These are phyloP conservation scores for Paramisgurnus dabryanus DNA, from an alignment of 2,113 vertebrate genomes.

Conservation along the genomic window DNA sequence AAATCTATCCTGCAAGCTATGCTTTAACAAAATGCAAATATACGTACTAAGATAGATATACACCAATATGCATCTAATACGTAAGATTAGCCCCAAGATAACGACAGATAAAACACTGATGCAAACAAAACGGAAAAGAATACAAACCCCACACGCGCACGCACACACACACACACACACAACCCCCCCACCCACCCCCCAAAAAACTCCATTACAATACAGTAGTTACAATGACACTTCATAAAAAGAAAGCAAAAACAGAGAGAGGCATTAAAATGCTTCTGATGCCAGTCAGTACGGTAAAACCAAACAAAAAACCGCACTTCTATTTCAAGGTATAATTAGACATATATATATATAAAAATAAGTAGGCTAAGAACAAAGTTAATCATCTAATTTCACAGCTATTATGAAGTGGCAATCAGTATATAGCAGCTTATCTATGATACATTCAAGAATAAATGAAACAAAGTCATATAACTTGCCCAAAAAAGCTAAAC, in stretches of 20 bases:
- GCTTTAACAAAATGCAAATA: constrained; percentile 78
- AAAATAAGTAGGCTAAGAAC: constrained; percentile 88
- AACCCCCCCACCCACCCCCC: constrained; percentile 79
- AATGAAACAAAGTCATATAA: constrained; percentile 87
- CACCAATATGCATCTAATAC: constrained; percentile 87
- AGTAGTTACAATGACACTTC: constrained; percentile 98
- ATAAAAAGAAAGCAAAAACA: constrained; percentile 89
- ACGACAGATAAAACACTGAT: constrained; percentile 95
- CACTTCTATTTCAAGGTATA: constrained; percentile 85
- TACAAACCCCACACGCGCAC: constrained; percentile 49
- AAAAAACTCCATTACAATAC: constrained; percentile 88
- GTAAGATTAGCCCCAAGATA: constrained; percentile 86
- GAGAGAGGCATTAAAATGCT: constrained; percentile 75
- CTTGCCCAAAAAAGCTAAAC: constrained; percentile 91
- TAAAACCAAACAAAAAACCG: constrained; percentile 62
- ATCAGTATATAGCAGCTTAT: constrained; percentile 99
- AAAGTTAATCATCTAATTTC: constrained; percentile 96
- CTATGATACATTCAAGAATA: constrained; percentile 99
- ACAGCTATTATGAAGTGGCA: constrained; percentile 99
- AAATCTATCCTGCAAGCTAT: constrained; percentile 90
- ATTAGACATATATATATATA: constrained; percentile 85
- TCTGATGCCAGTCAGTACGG: constrained; percentile 68
- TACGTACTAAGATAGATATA: constrained; percentile 85
- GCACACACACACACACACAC: constrained; percentile 67
- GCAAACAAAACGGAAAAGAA: constrained; percentile 66